Percentiles rank a stretch among this genome's conserved stretches.
Evolutionary conservation across 1,140 invertebrate species (phyloP).

Genomic region (Philaenus spumarius): DNA sequence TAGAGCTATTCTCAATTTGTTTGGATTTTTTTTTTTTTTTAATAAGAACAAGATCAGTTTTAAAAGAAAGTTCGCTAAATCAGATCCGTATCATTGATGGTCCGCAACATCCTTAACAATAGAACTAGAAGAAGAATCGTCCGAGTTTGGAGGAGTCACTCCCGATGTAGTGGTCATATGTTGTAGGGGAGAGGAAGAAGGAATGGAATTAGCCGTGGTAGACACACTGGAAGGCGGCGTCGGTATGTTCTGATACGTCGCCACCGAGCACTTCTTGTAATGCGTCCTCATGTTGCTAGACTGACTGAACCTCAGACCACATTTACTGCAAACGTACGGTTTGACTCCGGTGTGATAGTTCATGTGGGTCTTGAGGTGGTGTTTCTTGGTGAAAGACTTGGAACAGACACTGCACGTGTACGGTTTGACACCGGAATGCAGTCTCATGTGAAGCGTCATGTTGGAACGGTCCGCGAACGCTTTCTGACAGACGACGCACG

Average conservation of each 20-base stretch:
- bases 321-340: conserved; percentile 40
- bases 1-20: too few species aligned
- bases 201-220: too few species aligned
- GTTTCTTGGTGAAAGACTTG: conserved; percentile 81
- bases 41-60: too few species aligned
- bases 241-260: background rate
- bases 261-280: conserved; percentile 28
- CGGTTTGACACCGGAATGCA: conserved; percentile 77
- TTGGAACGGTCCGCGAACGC: conserved; percentile 75
- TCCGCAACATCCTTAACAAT: too few species aligned
- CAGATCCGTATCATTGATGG: too few species aligned
- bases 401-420: conserved; percentile 79
- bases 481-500: conserved; percentile 59
- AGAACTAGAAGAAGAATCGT: too few species aligned
- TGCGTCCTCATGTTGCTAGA: conserved; percentile 33
- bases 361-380: conserved; percentile 54
- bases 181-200: too few species aligned
- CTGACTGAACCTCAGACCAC: conserved; percentile 49
- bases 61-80: too few species aligned
- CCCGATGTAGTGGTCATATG: too few species aligned
- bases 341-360: conserved; percentile 61
- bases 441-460: conserved; percentile 68
- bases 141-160: too few species aligned
- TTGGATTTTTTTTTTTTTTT: too few species aligned
- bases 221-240: background rate